Base-by-base conservation (phyloP, 2,888 invertebrate species). In the Acheta domesticus region DNA sequence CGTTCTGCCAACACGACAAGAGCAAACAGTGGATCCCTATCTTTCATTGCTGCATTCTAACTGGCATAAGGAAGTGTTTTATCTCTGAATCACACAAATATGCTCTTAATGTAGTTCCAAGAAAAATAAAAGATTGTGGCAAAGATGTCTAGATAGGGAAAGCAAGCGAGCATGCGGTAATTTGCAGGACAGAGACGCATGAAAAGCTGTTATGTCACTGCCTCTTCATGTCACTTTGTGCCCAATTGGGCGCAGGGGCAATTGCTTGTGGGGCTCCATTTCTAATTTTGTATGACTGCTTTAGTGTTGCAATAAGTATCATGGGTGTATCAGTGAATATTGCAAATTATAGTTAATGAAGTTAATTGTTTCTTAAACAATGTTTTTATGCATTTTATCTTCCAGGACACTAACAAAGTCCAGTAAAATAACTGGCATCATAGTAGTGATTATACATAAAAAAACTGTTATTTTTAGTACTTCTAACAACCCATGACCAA, bases 1-100 rank as follows among this genome's bases (percentile, higher is more conserved):
- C 82, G 81, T 73, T 81, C 80, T 82, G 81, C 75, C 73, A 77
- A 75, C 76, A 79, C 21, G 75, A 80, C 62, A 62, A 62, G 62
- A 62, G 16, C 62, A 62, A 62, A 62, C 62, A 78, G 21, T 23
- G 19, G 20, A 75, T 77, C 49, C 75, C 49, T 78, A 77, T 49
- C n/a, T 49, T 49, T 48, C 75, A 21, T 75, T 36, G 48, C 48
- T 75, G 14, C 16, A 20, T 21, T 23, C 36, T 75, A 20, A 36
- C 20, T 21, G 75, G 20, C 75, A 20, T 36, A 36, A 12, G 8
- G 74, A 21, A 73, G 74, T 78, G 78, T 62, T 62, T 62, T 62
- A 62, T 62, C 11, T 62, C n/a, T 19, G n/a, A 62, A 62, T 62
- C 62, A 62, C 62, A 62, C 62, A 62, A 62, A 62, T 62, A 36